These are phyloP conservation scores for Syngnathus acus DNA, from an alignment of 2,797 vertebrate species.

Conservation along the genomic window DNA sequence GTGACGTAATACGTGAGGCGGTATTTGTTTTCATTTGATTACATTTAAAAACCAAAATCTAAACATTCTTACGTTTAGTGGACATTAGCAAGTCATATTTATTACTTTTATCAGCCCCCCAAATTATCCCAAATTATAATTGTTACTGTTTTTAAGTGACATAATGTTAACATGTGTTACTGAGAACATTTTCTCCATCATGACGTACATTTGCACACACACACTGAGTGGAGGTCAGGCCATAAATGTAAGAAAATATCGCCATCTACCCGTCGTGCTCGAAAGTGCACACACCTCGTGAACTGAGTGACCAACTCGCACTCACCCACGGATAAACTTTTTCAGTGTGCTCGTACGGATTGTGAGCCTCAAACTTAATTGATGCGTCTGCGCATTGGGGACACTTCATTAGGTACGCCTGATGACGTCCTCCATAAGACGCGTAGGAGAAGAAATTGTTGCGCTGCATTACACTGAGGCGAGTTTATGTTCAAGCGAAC, in stretches of 20 bases:
- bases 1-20: background rate
- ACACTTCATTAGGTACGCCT: background rate
- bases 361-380: background rate
- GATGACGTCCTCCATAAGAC: background rate
- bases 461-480: background rate
- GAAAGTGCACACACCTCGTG: constrained; percentile 88
- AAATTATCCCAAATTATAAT: background rate
- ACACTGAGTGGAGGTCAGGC: constrained; percentile 26
- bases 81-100: background rate
- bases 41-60: too few relatives aligned
- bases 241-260: constrained; percentile 99
- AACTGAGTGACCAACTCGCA: constrained; percentile 55
- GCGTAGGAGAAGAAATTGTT: background rate
- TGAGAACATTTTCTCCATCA: background rate
- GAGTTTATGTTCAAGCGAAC: background rate
- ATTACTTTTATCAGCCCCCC: background rate
- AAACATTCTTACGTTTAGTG: background rate
- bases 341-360: background rate
- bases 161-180: background rate
- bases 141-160: background rate
- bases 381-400: background rate
- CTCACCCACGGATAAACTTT: background rate
- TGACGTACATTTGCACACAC: constrained; percentile 20
- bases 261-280: constrained; percentile 97
- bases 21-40: background rate